Base-by-base conservation (phyloP, 2,888 invertebrate genomes). In the Drosophila maculinotata region DNA sequence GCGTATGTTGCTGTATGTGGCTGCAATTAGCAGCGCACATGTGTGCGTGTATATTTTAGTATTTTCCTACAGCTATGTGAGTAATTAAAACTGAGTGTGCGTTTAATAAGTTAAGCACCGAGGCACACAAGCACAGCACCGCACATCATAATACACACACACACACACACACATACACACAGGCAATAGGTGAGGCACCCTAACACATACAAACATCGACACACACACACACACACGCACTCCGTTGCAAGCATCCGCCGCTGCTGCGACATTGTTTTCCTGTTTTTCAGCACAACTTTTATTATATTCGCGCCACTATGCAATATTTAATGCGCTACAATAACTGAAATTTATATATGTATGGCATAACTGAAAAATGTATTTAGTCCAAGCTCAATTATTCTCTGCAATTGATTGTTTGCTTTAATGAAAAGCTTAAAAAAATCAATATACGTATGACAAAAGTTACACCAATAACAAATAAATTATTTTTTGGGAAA, bases 61-160 rank as follows among this genome's bases (percentile, higher is more conserved):
- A 62, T 70, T 67, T 72, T 68, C 49, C 49, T 74, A 62, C 70
- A 73, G 62, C 74, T 68, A 74, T 78, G 64, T 82, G 82, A 75
- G 82, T 85, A 83, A 83, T 83, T 83, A 85, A 82, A 83, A 78
- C 59, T 59, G 76, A 80, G 83, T 83, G 71, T 85, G 80, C 72
- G 73, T 76, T 85, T 83, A 80, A 82, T 82, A 85, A 83, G 76
- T 82, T 82, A 80, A 85, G 80, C 80, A 67, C 47, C 63, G 47
- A 60, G 47, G 35, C 42, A 62, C 60, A 31, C 38, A 53, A 44
- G 53, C 25, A 7, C 28, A 7, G 39, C 17, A 44, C 31, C 20
- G 20, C 20, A 20, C 17, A 17, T 10, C 36, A 3, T 36, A 17
- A 54, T 23, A 58, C 14, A 36, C 26, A 45, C 15, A 20, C 17